Base-by-base conservation (phyloP, 2,888 invertebrate genomes). In the Aphodius sticticus region DNA sequence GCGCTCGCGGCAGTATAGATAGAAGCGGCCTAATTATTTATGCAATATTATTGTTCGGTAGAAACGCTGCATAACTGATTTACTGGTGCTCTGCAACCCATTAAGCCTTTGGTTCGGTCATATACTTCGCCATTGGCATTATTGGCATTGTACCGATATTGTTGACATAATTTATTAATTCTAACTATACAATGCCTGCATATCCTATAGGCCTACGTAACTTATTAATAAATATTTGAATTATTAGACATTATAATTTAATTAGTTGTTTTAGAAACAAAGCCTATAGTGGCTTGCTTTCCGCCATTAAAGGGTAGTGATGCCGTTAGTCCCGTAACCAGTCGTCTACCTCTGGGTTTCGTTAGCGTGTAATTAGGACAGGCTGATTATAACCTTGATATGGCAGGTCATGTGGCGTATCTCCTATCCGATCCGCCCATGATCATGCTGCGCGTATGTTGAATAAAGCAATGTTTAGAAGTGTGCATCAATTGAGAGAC, bases 41-140 rank as follows among this genome's bases (percentile, higher is more conserved):
- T 74, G 74, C 74, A 74, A 53, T 53, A 53, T 53, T 53, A 53
- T 53, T 53, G 53, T 53, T 53, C 53, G 53, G 53, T 53, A 53
- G 53, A 53, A 53, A 53, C 53, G 53, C 53, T 53, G 53, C 53
- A 53, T 53, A 53, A 53, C 53, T 53, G 53, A 53, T 53, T 53
- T 53, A 53, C 53, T 53, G 53, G 53, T 53, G 53, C 53, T 9
- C 53, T 53, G 12, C 53, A 53, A 9, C 53, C 53, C 53, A 53
- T 53, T 53, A 53, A 53, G 53, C 53, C 53, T 7, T 9, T 53
- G 53, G 53, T 53, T 53, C 53, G 12, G 53, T 53, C 12, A 1
- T 5, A 53, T 53, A 5, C 53, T 12, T 53, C 3, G 53, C 53
- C 53, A 53, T 53, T 5, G 53, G 53, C 53, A 2, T 53, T 53